A percentile compares a stretch with the other conserved stretches of the same genome.
Evolutionary conservation across 2,888 invertebrate genomes (phyloP).

Genomic region (Craniophora ligustri): DNA sequence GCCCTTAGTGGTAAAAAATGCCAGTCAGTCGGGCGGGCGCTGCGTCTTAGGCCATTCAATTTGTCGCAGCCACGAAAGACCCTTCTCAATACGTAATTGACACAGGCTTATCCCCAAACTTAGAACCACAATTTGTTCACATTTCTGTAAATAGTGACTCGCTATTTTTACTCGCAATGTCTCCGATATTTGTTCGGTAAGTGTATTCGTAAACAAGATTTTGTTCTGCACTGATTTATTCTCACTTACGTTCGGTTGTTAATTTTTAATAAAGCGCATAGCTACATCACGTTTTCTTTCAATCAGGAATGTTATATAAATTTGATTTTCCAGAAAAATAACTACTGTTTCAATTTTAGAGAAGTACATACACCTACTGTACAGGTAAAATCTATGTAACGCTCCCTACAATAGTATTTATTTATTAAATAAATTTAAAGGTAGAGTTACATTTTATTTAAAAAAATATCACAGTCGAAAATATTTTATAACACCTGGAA

Average conservation of each 20-base stretch:
- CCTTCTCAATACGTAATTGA: slow-evolving; percentile 86
- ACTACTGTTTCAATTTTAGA: slow-evolving; percentile 22
- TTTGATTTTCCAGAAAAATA: slow-evolving; percentile 38
- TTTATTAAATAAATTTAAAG: no score
- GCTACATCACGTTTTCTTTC: no score
- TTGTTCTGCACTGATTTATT: slow-evolving; percentile 7
- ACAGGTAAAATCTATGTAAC: no score
- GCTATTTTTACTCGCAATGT: slow-evolving; percentile 60
- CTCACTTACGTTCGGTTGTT: slow-evolving; percentile 14
- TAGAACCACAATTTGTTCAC: slow-evolving; percentile 82
- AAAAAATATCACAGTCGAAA: no score
- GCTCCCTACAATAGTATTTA: no score
- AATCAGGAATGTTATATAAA: no score
- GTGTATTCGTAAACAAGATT: slow-evolving; percentile 48
- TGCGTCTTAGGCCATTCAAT: slow-evolving; percentile 81
- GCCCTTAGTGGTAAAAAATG: slow-evolving; percentile 80
- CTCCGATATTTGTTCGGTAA: slow-evolving; percentile 51
- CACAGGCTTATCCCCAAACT: slow-evolving; percentile 83
- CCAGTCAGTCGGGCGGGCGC: slow-evolving; percentile 70
- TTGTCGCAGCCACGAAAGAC: slow-evolving; percentile 77
- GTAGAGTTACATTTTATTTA: no score
- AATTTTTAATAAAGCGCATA: no score
- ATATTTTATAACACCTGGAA: no score
- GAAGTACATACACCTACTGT: no score
- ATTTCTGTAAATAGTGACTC: slow-evolving; percentile 73